phyloP scores from a whole-genome alignment of 1,140 invertebrate genomes.

The Anoplophora glabripennis region DNA sequence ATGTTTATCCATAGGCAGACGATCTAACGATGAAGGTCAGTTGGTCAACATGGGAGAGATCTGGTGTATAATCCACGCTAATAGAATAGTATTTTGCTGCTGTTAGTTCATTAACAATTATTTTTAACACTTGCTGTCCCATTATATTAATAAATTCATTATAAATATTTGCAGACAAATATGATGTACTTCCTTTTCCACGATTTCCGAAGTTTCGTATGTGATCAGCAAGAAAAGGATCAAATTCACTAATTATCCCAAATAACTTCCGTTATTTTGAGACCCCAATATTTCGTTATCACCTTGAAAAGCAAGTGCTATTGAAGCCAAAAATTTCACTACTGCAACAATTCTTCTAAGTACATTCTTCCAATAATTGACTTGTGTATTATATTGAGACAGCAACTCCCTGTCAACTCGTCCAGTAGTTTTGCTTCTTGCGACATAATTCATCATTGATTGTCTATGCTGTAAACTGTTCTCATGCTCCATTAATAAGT shows the following conservation, averaged over 20 bases:
- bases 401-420: slow-evolving; percentile 9
- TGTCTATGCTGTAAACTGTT: too few species aligned
- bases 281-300: slow-evolving; percentile 14
- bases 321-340: slow-evolving; percentile 14
- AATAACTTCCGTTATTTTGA: slow-evolving; percentile 20
- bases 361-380: slow-evolving; percentile 19
- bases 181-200: slow-evolving; percentile 23
- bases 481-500: too few species aligned
- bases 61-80: slow-evolving; percentile 48
- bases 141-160: slow-evolving; percentile 37
- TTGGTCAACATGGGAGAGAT: slow-evolving; percentile 20
- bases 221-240: slow-evolving; percentile 16
- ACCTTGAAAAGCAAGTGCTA: slow-evolving; percentile 1
- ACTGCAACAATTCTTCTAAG: background rate
- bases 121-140: slow-evolving; percentile 33
- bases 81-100: slow-evolving; percentile 46
- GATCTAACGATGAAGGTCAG: too few species aligned
- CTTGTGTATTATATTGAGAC: slow-evolving; percentile 5
- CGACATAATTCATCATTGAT: too few species aligned
- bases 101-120: slow-evolving; percentile 38
- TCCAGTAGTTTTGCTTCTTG: too few species aligned
- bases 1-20: too few species aligned
- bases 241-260: slow-evolving; percentile 12
- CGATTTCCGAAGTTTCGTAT: slow-evolving; percentile 15
- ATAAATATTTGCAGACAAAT: slow-evolving; percentile 33